Evolutionary conservation across 2,797 vertebrate genomes (phyloP), one percentile per base, ranked within the genome.

Genomic region (Semotilus atromaculatus): DNA sequence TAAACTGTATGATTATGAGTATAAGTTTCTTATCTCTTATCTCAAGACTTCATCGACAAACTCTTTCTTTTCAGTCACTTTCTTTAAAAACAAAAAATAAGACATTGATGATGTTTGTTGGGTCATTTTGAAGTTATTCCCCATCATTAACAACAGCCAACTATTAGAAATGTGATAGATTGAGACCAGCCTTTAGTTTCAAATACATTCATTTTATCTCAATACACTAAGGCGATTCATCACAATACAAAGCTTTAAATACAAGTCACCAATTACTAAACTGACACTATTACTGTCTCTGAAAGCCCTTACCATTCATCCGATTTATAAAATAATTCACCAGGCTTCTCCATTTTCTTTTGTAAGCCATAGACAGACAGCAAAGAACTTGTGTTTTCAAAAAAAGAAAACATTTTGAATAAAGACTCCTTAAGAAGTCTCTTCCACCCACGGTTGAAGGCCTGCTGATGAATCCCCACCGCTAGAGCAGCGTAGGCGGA

Each of bases 401-500:
- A 87, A 74, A 81, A 48, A 85, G 71, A 34, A 62, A 75, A 38
- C 23, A 36, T 66, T 84, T 38, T 38, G 67, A 81, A 85, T 62
- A 83, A 62, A 85, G 83, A 40, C 58, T 77, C 55, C 43, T 68
- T 80, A 75, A 87, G 80, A 75, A 51, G 81, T 67, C 74, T 86
- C 70, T 84, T 71, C 83, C 83, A 38, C 83, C 83, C 83, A 84
- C 83, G 29, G 67, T 67, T 74, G 80, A 51, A 19, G 74, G 74
- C 73, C 68, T 80, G 68, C 76, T 87, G 78, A 87, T 84, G 76
- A 83, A 85, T 82, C 26, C 51, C 26, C 26, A 79, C 85, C 29
- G 34, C 72, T 77, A 70, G 64, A 85, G 80, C 75, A 38, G 84
- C 64, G 87, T 82, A 76, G 85, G 85, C 71, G 83, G 88, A 87